Evolutionary conservation across 2,113 vertebrate genomes (phyloP).

Genomic region (Lepidothrix coronata): DNA sequence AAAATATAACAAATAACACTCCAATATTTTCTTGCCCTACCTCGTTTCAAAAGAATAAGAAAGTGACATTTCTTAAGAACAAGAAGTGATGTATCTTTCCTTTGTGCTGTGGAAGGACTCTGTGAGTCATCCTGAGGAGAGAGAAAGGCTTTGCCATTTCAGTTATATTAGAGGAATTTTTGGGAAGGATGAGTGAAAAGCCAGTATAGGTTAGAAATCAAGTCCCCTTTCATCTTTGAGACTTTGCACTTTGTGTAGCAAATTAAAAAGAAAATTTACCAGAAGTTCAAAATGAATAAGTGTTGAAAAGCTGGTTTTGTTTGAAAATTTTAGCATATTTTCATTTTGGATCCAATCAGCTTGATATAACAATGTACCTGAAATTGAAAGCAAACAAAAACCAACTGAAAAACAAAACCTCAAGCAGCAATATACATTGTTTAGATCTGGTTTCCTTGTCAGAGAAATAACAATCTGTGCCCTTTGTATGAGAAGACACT

Average conservation of each 20-base stretch:
- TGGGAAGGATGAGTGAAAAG: neutral
- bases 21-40: neutral
- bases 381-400: neutral
- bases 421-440: neutral
- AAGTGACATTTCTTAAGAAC: slow-evolving; percentile 14
- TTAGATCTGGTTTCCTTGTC: neutral
- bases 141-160: neutral
- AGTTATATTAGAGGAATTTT: neutral
- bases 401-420: neutral
- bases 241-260: neutral
- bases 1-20: neutral
- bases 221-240: neutral
- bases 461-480: neutral
- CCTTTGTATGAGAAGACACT: neutral
- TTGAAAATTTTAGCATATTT: neutral
- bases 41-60: neutral
- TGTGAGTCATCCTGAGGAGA: slow-evolving; percentile 11
- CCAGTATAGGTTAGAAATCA: neutral
- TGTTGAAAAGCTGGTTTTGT: neutral
- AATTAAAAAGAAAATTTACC: neutral
- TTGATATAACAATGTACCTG: neutral
- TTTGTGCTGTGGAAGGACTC: neutral
- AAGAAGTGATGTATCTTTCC: neutral
- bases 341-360: neutral
- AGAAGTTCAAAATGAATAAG: neutral